phyloP scores from a whole-genome alignment of 2,113 vertebrate genomes.

The Lophura nycthemera region DNA sequence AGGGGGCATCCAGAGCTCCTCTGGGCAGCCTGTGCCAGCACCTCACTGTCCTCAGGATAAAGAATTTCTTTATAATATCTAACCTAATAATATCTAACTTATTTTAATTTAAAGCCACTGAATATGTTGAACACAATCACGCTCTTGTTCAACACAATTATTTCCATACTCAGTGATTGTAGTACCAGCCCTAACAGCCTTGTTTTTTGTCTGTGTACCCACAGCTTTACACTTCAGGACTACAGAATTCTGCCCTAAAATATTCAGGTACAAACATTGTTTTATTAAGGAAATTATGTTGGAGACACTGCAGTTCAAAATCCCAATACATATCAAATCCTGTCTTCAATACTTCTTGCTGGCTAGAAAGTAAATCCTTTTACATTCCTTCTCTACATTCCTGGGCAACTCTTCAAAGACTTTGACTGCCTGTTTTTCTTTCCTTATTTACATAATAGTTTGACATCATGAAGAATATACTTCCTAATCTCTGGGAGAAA shows the following conservation, averaged over 20 bases:
- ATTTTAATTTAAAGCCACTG: not conserved
- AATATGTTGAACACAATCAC: not conserved
- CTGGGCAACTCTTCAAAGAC: not conserved
- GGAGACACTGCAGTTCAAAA: not conserved
- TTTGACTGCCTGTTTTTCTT: not conserved
- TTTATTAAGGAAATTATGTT: not conserved
- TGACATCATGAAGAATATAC: not conserved
- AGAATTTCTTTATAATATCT: not conserved
- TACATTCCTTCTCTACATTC: not conserved
- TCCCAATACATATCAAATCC: not conserved
- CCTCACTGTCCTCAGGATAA: not conserved
- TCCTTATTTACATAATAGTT: slow-evolving; percentile 1
- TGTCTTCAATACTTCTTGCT: not conserved
- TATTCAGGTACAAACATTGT: not conserved
- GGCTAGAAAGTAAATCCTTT: not conserved
- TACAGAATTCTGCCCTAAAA: not conserved
- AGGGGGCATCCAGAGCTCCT: not conserved
- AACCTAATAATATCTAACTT: not conserved
- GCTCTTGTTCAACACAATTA: not conserved
- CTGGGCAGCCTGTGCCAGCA: not conserved
- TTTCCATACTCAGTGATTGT: not conserved
- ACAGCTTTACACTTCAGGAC: not conserved
- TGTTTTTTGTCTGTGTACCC: not conserved
- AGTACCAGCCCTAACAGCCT: not conserved
- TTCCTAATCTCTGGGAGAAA: not conserved